A percentile compares a stretch with the other conserved stretches of the same genome.
Conservation (phyloP, 1,140 invertebrate genomes). For the Bathynomus jamesi region DNA sequence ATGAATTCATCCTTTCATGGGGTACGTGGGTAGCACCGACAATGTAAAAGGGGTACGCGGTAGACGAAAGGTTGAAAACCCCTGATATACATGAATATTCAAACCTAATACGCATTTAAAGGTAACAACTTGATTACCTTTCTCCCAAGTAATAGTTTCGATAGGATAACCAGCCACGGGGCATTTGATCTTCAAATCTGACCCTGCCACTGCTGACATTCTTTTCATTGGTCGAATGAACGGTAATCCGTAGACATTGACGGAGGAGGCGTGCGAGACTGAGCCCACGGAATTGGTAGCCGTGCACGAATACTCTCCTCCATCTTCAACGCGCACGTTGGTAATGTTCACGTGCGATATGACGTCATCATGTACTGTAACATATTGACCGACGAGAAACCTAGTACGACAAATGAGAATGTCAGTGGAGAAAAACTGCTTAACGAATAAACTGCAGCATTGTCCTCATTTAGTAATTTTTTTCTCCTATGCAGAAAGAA, state of each 20-base stretch:
- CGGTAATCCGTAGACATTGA: constrained; percentile 66
- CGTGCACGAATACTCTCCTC: constrained; percentile 80
- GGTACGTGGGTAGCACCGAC: too few relatives aligned
- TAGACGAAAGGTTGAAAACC: too few relatives aligned
- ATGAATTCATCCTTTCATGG: too few relatives aligned
- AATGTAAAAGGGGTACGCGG: too few relatives aligned
- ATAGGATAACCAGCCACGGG: constrained; percentile 48
- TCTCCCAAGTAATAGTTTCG: constrained; percentile 46
- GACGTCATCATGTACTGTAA: constrained; percentile 82
- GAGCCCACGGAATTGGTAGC: constrained; percentile 69
- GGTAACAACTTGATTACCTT: too few relatives aligned
- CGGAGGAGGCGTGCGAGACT: constrained; percentile 67
- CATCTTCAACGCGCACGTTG: constrained; percentile 76
- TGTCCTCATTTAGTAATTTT: too few relatives aligned
- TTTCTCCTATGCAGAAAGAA: too few relatives aligned
- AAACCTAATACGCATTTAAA: too few relatives aligned
- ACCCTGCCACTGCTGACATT: constrained; percentile 46
- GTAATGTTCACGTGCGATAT: constrained; percentile 92
- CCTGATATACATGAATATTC: too few relatives aligned
- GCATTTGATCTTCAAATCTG: constrained; percentile 44
- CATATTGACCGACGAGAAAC: constrained; percentile 39
- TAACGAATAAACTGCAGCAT: too few relatives aligned
- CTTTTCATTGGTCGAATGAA: constrained; percentile 44
- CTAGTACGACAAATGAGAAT: neutral
- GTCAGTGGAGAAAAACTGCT: too few relatives aligned